Percentiles rank a stretch among this genome's conserved stretches.
Conservation (phyloP, 1,140 invertebrate genomes). For the Rhynchophorus ferrugineus region DNA sequence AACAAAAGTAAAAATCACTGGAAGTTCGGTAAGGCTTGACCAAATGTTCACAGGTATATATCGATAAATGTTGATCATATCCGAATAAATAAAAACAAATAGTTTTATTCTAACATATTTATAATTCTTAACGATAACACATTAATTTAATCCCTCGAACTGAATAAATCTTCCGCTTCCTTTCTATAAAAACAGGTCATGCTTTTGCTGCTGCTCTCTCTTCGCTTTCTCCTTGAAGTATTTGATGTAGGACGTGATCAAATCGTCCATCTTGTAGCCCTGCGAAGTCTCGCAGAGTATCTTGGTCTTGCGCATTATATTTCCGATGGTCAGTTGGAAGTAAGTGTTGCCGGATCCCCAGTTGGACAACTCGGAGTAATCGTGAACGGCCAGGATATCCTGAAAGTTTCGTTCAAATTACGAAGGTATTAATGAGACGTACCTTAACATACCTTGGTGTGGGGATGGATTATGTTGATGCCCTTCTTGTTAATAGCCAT, state of each 20-base stretch:
- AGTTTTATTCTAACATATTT: too few relatives aligned
- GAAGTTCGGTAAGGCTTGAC: too few relatives aligned
- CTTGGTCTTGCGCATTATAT: conserved; percentile 76
- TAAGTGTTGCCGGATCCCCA: conserved; percentile 93
- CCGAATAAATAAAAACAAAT: too few relatives aligned
- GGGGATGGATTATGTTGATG: conserved; percentile 79
- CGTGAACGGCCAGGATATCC: conserved; percentile 74
- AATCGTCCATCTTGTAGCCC: conserved; percentile 95
- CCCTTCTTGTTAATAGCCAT: conserved; percentile 89
- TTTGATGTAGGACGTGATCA: conserved; percentile 83
- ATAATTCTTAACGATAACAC: too few relatives aligned
- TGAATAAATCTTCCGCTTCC: background rate
- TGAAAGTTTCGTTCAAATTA: conserved; percentile 38
- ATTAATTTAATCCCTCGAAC: too few relatives aligned
- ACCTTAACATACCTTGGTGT: conserved; percentile 60
- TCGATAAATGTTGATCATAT: too few relatives aligned
- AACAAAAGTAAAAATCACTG: too few relatives aligned
- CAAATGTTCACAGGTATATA: too few relatives aligned
- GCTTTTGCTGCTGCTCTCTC: conserved; percentile 20
- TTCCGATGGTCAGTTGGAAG: conserved; percentile 91
- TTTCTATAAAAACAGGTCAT: conserved; percentile 7
- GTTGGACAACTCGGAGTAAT: conserved; percentile 81
- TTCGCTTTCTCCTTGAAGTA: conserved; percentile 38
- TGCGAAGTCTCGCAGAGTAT: conserved; percentile 86
- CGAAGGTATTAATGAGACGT: background rate